Conservation (phyloP, 2,888 invertebrate genomes). For the Glaucopsyche alexis region DNA sequence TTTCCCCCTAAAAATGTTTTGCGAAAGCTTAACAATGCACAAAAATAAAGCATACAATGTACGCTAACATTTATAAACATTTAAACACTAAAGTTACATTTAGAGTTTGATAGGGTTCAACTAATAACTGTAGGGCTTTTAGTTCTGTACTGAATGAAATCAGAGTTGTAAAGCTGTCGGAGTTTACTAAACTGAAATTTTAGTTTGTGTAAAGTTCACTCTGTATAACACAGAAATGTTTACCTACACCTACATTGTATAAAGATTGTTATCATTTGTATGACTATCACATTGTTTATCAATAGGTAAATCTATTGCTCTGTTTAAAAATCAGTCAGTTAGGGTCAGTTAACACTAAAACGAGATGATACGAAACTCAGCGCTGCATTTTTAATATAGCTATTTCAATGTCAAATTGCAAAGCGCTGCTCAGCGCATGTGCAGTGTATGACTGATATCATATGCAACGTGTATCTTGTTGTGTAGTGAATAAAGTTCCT, state of each 20-base stretch:
- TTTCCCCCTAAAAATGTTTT: too few species aligned
- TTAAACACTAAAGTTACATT: not conserved
- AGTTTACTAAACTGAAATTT: constrained; percentile 47
- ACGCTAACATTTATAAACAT: constrained; percentile 21
- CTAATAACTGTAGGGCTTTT: constrained; percentile 30
- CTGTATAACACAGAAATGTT: not conserved
- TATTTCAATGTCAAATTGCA: too few species aligned
- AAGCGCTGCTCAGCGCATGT: too few species aligned
- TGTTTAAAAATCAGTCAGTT: not conserved
- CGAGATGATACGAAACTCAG: too few species aligned
- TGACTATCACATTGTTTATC: not conserved
- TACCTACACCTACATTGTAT: not conserved
- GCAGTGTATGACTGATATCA: too few species aligned
- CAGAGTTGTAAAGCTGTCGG: constrained; percentile 42
- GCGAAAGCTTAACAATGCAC: too few species aligned
- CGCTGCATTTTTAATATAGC: too few species aligned
- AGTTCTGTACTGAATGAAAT: constrained; percentile 36
- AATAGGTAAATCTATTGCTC: not conserved
- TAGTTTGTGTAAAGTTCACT: constrained; percentile 40
- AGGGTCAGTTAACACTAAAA: too few species aligned
- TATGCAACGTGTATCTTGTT: too few species aligned
- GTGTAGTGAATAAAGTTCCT: too few species aligned
- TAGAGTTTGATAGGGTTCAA: constrained; percentile 20
- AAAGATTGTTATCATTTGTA: not conserved
- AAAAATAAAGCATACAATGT: not conserved